A percentile compares a stretch with the other conserved stretches of the same genome.
These are phyloP conservation scores for Plusia festucae DNA, from an alignment of 2,888 invertebrate genomes.

Conservation along the genomic window DNA sequence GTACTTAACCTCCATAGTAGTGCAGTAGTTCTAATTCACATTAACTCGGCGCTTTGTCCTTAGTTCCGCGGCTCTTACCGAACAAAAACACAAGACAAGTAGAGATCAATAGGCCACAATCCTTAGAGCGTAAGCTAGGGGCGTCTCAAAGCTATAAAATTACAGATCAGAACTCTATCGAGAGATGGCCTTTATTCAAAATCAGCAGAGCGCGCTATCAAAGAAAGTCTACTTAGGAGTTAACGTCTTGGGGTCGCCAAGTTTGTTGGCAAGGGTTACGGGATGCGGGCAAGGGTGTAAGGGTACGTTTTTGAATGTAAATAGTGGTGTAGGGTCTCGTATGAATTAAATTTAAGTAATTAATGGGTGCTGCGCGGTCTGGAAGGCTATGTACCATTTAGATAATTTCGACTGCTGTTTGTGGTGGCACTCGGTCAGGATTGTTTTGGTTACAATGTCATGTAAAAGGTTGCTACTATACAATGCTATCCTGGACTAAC, in stretches of 20 bases:
- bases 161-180: slow-evolving; percentile 89
- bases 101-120: slow-evolving; percentile 84
- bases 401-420: slow-evolving; percentile 69
- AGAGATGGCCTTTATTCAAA: slow-evolving; percentile 87
- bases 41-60: slow-evolving; percentile 60
- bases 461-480: background rate
- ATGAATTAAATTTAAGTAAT: slow-evolving; percentile 90
- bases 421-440: slow-evolving; percentile 34
- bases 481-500: no score
- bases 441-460: slow-evolving; percentile 2
- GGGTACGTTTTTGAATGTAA: slow-evolving; percentile 87
- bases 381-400: slow-evolving; percentile 66
- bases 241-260: slow-evolving; percentile 87
- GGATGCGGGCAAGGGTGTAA: slow-evolving; percentile 82
- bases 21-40: slow-evolving; percentile 52
- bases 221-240: slow-evolving; percentile 88
- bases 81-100: slow-evolving; percentile 78
- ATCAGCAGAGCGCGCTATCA: slow-evolving; percentile 88
- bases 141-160: slow-evolving; percentile 88
- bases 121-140: slow-evolving; percentile 75
- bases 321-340: slow-evolving; percentile 85
- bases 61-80: slow-evolving; percentile 61
- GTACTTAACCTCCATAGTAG: slow-evolving; percentile 38
- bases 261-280: slow-evolving; percentile 86
- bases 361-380: slow-evolving; percentile 77